Evolutionary conservation across 2,797 vertebrate species (phyloP), one percentile per base, ranked within the genome.

Genomic region (Dromococcyx pavoninus): DNA sequence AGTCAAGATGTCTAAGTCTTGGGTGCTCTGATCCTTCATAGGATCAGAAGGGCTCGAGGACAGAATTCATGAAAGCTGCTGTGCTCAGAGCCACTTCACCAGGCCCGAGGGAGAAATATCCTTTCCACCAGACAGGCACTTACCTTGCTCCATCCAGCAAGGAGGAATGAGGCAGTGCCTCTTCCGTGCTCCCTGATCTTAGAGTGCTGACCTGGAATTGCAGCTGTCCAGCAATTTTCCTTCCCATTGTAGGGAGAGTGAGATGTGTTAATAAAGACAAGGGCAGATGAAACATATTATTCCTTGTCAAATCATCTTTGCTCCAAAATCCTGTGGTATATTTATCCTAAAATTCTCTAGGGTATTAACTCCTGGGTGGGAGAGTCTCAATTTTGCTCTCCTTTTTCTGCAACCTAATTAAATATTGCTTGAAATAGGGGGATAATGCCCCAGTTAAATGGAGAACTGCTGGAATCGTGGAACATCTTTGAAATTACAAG

Each of bases 331-430:
- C 74, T 80, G 0, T 0, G 57, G 25, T 23, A 27, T 58, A 15
- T 86, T 95, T 81, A 16, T 61, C 84, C 13, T 81, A 23, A 77
- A 91, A 72, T 75, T 13, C 43, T 62, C 35, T 65, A 14, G 3
- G 18, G 6, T 72, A 22, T 75, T 87, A 2, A 37, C 88, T 82
- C 24, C 28, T 67, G 25, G 2, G 3, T 33, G 92, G 28, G 3
- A 3, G 6, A 33, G 53, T 79, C 23, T 88, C 41, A 79, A 12
- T 61, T 87, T 94, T 71, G 4, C 11, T 60, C 89, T 83, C 15
- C 11, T 81, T 85, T 79, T 41, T n/a, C 53, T 71, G 22, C 50
- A 57, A n/a, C 12, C 32, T 77, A 77, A 83, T 80, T 65, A 88
- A 62, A 54, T 64, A 48, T 72, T 77, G 33, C 30, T 65, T 61